Conservation (phyloP, 2,113 vertebrate species). For the Mionectes macconnelli region DNA sequence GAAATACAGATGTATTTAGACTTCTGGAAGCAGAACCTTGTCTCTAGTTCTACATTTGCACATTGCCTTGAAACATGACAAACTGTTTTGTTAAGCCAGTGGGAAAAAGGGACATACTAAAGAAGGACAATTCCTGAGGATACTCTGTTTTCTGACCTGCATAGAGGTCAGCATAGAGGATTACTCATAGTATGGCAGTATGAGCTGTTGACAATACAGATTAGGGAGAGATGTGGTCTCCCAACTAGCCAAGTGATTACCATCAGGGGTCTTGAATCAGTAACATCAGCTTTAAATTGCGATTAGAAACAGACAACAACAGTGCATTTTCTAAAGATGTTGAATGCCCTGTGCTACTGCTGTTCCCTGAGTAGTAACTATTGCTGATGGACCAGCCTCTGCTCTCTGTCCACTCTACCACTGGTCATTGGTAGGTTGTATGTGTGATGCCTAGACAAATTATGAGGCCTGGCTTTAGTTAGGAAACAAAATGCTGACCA, state of each 20-base stretch:
- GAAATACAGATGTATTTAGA: not conserved
- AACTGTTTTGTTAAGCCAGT: not conserved
- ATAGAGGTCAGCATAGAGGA: not conserved
- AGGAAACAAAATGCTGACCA: not conserved
- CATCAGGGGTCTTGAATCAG: not conserved
- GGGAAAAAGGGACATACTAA: not conserved
- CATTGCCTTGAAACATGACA: not conserved
- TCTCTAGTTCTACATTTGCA: not conserved
- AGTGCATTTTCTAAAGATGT: not conserved
- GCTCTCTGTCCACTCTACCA: not conserved
- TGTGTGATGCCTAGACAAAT: not conserved
- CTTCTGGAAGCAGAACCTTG: not conserved
- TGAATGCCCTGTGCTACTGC: not conserved
- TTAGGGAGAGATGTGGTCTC: not conserved
- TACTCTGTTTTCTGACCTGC: not conserved
- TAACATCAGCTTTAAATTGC: not conserved
- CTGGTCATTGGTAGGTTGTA: accelerated
- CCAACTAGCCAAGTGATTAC: not conserved
- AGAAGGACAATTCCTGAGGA: not conserved
- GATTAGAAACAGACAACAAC: not conserved
- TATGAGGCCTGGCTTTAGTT: not conserved
- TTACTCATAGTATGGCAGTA: not conserved
- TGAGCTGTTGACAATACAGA: not conserved
- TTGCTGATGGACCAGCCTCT: accelerated
- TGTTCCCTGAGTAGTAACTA: not conserved